phyloP scores from a whole-genome alignment of 2,797 vertebrate species.

The Neostethus bicornis region DNA sequence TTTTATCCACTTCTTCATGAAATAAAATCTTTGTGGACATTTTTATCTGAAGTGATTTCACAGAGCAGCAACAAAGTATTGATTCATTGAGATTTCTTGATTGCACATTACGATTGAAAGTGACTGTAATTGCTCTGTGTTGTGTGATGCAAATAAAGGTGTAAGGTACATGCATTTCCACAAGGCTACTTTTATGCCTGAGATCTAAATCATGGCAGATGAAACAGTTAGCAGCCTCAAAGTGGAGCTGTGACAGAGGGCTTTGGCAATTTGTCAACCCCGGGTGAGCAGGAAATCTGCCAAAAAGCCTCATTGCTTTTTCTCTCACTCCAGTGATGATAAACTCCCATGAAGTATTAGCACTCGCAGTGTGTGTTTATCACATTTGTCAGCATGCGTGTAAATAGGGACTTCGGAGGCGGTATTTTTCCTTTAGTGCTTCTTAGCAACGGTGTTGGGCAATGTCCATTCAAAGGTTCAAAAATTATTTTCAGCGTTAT shows the following conservation, averaged over 20 bases:
- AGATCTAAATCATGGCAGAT: constrained; percentile 75
- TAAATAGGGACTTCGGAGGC: constrained; percentile 59
- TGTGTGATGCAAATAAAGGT: constrained; percentile 70
- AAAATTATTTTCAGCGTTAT: constrained; percentile 41
- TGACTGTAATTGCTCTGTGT: constrained; percentile 65
- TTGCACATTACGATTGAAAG: constrained; percentile 62
- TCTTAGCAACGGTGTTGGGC: constrained; percentile 42
- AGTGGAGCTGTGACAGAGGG: constrained; percentile 74
- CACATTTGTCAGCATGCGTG: constrained; percentile 68
- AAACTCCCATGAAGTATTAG: constrained; percentile 75
- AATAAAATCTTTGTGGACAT: constrained; percentile 32
- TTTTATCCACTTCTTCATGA: constrained; percentile 44
- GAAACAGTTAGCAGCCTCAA: constrained; percentile 71
- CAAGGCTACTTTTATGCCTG: constrained; percentile 56
- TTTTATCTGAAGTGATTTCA: constrained; percentile 33
- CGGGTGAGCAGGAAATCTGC: constrained; percentile 76
- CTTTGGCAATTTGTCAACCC: constrained; percentile 78
- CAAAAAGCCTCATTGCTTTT: constrained; percentile 72
- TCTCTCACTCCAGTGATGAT: constrained; percentile 72
- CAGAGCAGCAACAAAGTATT: constrained; percentile 49
- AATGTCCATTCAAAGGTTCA: constrained; percentile 42
- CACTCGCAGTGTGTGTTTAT: constrained; percentile 65
- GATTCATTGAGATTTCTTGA: constrained; percentile 66
- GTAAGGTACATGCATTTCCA: constrained; percentile 65
- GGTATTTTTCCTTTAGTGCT: constrained; percentile 31